A percentile compares a stretch with the other conserved stretches of the same genome.
phyloP scores from a whole-genome alignment of 2,797 vertebrate genomes.

The Protosalanx chinensis region DNA sequence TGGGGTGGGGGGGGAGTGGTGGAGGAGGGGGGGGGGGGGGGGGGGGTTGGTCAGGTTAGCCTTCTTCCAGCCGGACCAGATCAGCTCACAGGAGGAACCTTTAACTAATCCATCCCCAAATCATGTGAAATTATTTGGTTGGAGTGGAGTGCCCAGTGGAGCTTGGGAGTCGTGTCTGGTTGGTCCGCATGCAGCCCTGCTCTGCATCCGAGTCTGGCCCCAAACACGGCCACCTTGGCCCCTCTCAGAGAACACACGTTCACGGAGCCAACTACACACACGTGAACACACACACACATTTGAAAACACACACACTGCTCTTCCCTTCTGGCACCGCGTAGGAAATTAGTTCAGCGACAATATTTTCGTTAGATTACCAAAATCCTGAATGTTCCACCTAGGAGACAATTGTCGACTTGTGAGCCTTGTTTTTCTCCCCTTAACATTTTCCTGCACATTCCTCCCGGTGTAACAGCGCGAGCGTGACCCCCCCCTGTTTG shows the following conservation, averaged over 20 bases:
- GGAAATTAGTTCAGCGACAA: constrained; percentile 86
- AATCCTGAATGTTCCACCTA: constrained; percentile 72
- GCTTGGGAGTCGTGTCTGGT: background rate
- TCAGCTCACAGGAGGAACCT: constrained; percentile 43
- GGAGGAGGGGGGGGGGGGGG: constrained; percentile 32
- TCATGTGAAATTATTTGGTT: too few relatives aligned
- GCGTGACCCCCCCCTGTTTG: constrained; percentile 51
- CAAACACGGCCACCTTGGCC: constrained; percentile 58
- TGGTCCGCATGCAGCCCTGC: constrained; percentile 31
- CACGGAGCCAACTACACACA: constrained; percentile 56
- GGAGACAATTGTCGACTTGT: constrained; percentile 76
- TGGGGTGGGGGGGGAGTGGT: constrained; percentile 22
- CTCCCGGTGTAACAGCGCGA: constrained; percentile 64
- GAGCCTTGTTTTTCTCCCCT: constrained; percentile 65
- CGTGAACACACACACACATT: constrained; percentile 58
- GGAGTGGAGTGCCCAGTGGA: too few relatives aligned
- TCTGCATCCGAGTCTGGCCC: constrained; percentile 48
- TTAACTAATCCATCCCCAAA: background rate
- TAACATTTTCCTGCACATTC: constrained; percentile 36
- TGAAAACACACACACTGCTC: constrained; percentile 80
- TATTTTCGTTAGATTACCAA: constrained; percentile 87
- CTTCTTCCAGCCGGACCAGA: constrained; percentile 53
- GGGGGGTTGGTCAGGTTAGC: constrained; percentile 36
- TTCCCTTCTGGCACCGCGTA: constrained; percentile 73
- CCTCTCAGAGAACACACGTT: constrained; percentile 62